These are phyloP conservation scores for Xenops minutus DNA, from an alignment of 2,797 vertebrate species.

Conservation along the genomic window DNA sequence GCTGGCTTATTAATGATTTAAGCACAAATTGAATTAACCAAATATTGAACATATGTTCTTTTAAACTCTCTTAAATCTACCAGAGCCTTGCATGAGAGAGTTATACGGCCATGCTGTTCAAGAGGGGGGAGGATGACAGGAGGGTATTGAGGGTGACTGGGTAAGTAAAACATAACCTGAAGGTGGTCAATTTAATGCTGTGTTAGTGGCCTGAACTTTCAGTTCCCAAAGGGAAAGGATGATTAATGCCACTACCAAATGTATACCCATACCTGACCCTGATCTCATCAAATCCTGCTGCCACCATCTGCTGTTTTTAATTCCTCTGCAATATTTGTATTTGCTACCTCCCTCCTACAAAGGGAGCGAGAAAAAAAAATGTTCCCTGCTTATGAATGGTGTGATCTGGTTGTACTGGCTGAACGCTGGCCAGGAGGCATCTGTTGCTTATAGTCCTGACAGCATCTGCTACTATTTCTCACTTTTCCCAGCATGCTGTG, in stretches of 20 bases:
- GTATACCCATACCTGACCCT: conserved; percentile 77
- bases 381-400: conserved; percentile 67
- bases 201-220: conserved; percentile 60
- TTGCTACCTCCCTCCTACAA: conserved; percentile 73
- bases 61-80: conserved; percentile 66
- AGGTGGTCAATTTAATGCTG: conserved; percentile 68
- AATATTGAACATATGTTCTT: conserved; percentile 72
- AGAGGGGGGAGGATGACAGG: conserved; percentile 17
- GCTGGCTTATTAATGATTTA: conserved; percentile 67
- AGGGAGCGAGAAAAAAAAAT: conserved; percentile 63
- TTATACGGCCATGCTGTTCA: background rate
- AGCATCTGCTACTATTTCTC: conserved; percentile 96
- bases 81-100: conserved; percentile 4
- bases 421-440: conserved; percentile 85
- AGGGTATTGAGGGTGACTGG: conserved; percentile 56
- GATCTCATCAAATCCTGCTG: conserved; percentile 79
- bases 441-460: conserved; percentile 83
- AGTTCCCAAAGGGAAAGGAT: conserved; percentile 69
- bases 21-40: conserved; percentile 75
- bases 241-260: conserved; percentile 72
- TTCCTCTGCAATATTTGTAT: conserved; percentile 81
- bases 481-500: conserved; percentile 90
- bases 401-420: conserved; percentile 76
- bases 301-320: conserved; percentile 81
- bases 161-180: conserved; percentile 69